These are phyloP conservation scores for Cyclopterus lumpus DNA, from an alignment of 2,797 vertebrate species.

Conservation along the genomic window DNA sequence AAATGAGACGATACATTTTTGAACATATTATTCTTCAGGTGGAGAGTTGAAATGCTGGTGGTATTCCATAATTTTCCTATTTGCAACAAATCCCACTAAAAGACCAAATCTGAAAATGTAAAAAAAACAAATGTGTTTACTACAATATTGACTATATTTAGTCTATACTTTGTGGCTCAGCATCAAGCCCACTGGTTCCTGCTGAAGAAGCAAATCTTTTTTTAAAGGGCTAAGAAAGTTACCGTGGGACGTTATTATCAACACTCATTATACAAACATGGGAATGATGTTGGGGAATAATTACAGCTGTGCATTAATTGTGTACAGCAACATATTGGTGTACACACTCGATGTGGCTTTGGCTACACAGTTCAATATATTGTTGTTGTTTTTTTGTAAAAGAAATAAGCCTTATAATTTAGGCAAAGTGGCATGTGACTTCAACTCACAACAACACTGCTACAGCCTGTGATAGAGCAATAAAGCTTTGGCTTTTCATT, in stretches of 20 bases:
- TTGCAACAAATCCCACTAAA: not conserved
- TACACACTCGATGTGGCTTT: not conserved
- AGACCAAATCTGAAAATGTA: not conserved
- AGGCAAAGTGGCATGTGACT: not conserved
- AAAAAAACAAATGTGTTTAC: not conserved
- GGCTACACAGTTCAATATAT: not conserved
- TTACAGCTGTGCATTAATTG: not conserved
- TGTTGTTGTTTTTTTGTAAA: not conserved
- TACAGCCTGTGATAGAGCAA: not conserved
- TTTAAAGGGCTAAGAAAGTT: not conserved
- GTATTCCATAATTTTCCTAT: not conserved
- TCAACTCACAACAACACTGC: not conserved
- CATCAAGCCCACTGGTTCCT: not conserved
- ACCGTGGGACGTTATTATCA: not conserved
- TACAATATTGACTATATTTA: not conserved
- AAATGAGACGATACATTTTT: too few species aligned
- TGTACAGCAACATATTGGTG: not conserved
- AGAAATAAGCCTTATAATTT: not conserved
- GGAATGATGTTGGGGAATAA: not conserved
- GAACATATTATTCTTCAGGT: not conserved
- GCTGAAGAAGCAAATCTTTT: not conserved
- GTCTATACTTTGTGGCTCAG: not conserved
- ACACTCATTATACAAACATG: not conserved
- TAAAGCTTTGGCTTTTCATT: not conserved
- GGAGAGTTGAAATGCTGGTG: not conserved